Evolutionary conservation across 1,140 invertebrate species (phyloP).

Genomic region (Nymphalis io): DNA sequence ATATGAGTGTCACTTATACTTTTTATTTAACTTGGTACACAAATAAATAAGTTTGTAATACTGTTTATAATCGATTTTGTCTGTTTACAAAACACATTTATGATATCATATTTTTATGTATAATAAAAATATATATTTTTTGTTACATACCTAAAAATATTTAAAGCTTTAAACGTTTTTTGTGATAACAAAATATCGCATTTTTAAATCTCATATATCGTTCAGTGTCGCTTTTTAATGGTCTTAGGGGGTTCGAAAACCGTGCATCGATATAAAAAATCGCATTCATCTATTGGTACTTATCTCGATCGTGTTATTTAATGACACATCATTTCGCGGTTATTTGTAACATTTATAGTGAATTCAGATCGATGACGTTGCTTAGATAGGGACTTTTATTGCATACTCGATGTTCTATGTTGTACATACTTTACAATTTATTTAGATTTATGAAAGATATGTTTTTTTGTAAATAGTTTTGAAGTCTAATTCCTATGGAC

Average conservation of each 20-base stretch:
- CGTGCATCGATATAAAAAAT: slow-evolving; percentile 73
- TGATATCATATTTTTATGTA: neutral
- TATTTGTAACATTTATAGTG: slow-evolving; percentile 73
- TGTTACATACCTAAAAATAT: neutral
- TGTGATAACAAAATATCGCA: slow-evolving; percentile 38
- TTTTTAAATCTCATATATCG: slow-evolving; percentile 57
- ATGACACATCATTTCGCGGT: slow-evolving; percentile 72
- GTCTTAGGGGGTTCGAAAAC: slow-evolving; percentile 59
- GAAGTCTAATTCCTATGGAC: no score
- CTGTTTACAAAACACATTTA: neutral
- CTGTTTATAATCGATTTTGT: no score
- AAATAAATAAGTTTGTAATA: neutral
- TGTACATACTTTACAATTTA: neutral
- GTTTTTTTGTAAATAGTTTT: no score
- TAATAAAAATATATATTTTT: neutral
- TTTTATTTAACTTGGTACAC: neutral
- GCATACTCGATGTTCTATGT: neutral
- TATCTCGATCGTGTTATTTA: slow-evolving; percentile 76
- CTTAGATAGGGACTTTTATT: slow-evolving; percentile 54
- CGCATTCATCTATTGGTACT: slow-evolving; percentile 73
- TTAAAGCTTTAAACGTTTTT: slow-evolving; percentile 31
- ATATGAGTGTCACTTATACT: slow-evolving; percentile 27
- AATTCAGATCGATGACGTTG: slow-evolving; percentile 53
- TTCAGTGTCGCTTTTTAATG: slow-evolving; percentile 60
- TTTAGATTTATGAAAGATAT: no score